Base-by-base conservation (phyloP, 1,140 invertebrate species). In the Drosophila auraria region DNA sequence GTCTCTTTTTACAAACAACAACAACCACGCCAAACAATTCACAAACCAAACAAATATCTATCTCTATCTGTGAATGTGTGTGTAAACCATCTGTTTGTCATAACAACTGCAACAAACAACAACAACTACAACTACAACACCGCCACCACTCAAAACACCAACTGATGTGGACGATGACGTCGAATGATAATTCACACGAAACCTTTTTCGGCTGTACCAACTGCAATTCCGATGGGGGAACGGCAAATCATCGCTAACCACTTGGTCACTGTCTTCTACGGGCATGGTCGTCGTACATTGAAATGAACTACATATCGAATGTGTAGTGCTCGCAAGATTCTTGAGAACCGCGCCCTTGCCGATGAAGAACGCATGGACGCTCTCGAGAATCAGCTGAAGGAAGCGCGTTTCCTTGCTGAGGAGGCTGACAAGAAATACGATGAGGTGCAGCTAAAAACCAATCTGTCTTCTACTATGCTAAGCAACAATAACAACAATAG, bases 341-440 rank as follows among this genome's bases (percentile, higher is more conserved):
- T 99, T 95, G 99, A 99, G 96, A 99, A 99, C 96, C 97, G 99
- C 95, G 98, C 97, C 94, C 96, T 99, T 95, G 97, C 98, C 92
- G 99, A 99, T 97, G 99, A 99, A 94, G 99, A 99, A 95, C 98
- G 99, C 93, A 99, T 99, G 97, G 99, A 99, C 94, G 97, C 97
- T 93, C 96, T 99, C 93, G 99, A 99, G 94, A 98, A 97, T 94
- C 99, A 99, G 94, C 95, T 99, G 93, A 99, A 99, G 95, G 99
- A 99, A 94, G 99, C 99, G 94, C 97, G 99, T 94, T 99, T 99
- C 96, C 96, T 99, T 93, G 99, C 99, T 94, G 99, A 99, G 95
- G 99, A 99, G 95, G 99, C 99, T 93, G 99, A 99, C 96, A 98
- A 99, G 95, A 99, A 99, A 99, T 99, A 99, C 95, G 99, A 99